phyloP scores from a whole-genome alignment of 2,113 vertebrate genomes.

The Hypanus sabinus region DNA sequence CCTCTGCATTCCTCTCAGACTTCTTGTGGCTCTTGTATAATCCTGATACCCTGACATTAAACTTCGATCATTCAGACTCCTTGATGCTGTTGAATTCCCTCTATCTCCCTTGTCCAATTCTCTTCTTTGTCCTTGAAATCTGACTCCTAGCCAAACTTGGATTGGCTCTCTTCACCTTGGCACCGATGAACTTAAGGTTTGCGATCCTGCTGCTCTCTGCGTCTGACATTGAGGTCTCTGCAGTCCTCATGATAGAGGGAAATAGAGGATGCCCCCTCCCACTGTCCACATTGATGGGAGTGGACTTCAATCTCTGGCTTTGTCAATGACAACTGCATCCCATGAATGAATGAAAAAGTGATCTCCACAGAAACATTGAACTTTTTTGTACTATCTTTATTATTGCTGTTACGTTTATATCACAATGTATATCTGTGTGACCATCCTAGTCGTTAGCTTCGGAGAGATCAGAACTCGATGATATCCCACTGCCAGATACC shows the following conservation, averaged over 20 bases:
- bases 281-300: background rate
- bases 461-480: slow-evolving; percentile 65
- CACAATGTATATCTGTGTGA: background rate
- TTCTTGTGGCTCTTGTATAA: background rate
- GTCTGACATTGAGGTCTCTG: too few species aligned
- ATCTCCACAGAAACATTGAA: background rate
- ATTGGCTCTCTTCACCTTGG: too few species aligned
- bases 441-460: background rate
- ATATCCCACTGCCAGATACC: slow-evolving; percentile 77
- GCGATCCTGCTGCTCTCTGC: too few species aligned
- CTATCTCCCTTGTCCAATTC: too few species aligned
- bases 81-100: too few species aligned
- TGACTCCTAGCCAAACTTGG: too few species aligned
- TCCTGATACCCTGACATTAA: background rate
- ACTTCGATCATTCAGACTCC: background rate
- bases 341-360: too few species aligned
- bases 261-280: background rate
- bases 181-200: too few species aligned
- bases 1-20: background rate
- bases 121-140: too few species aligned
- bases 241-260: too few species aligned
- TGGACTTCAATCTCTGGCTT: too few species aligned
- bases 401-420: background rate
- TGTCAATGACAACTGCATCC: too few species aligned
- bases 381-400: background rate